Evolutionary conservation across 2,797 vertebrate species (phyloP).

Genomic region (Sebastes matsubarae): DNA sequence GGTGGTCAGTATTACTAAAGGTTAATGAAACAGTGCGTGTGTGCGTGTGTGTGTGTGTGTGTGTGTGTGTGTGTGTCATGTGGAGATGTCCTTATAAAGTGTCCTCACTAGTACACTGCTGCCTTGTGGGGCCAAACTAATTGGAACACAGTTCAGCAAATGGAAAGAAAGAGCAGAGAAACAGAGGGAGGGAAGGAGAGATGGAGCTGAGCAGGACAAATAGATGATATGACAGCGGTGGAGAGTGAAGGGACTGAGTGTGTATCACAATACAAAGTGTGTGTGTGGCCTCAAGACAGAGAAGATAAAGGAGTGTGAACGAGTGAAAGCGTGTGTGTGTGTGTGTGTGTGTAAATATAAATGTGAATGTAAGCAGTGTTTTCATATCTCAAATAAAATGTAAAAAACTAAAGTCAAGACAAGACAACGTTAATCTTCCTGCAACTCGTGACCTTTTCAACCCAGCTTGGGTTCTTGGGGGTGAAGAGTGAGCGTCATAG

Average conservation of each 20-base stretch:
- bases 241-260: background rate
- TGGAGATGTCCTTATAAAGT: constrained; percentile 43
- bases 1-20: background rate
- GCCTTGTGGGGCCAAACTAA: constrained; percentile 65
- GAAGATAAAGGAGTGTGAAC: background rate
- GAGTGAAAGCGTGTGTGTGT: background rate
- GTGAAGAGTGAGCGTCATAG: background rate
- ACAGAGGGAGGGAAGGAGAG: constrained; percentile 17
- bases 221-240: constrained; percentile 14
- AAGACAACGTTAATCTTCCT: background rate
- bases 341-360: background rate
- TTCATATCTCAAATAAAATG: background rate
- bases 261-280: constrained; percentile 13
- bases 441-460: background rate
- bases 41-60: background rate
- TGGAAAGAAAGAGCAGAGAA: constrained; percentile 40
- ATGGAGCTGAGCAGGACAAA: constrained; percentile 36
- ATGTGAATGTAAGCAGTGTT: background rate
- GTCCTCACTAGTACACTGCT: constrained; percentile 42
- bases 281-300: constrained; percentile 1
- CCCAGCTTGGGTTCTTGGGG: background rate
- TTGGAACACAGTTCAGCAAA: constrained; percentile 59
- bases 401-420: background rate
- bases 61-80: background rate
- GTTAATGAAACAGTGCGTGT: constrained; percentile 10